These are phyloP conservation scores for Boulengeromyrus knoepffleri DNA, from an alignment of 2,113 vertebrate genomes.

Conservation along the genomic window DNA sequence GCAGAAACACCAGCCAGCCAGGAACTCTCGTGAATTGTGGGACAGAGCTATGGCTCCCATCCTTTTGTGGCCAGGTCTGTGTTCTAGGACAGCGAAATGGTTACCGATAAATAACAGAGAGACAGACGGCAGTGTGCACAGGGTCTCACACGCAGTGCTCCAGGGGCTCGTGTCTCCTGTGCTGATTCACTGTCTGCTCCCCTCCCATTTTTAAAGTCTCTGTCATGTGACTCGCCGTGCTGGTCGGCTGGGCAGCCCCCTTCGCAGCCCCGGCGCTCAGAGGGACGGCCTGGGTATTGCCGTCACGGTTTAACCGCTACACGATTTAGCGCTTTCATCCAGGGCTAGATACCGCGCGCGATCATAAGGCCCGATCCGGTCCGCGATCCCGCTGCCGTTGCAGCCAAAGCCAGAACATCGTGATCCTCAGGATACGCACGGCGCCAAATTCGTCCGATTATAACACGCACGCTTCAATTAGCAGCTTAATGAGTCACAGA, in stretches of 20 bases:
- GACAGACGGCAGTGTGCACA: neutral
- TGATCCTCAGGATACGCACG: too few species aligned
- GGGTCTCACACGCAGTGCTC: neutral
- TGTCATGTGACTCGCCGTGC: neutral
- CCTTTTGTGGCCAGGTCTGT: neutral
- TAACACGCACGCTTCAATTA: neutral
- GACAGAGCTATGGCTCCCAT: neutral
- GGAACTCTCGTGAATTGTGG: neutral
- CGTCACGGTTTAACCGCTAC: neutral
- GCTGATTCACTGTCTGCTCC: neutral
- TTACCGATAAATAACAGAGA: neutral
- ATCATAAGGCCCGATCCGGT: too few species aligned
- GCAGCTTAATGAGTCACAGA: neutral
- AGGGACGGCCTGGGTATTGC: neutral
- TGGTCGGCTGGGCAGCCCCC: too few species aligned
- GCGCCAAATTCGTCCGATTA: neutral
- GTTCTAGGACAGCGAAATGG: neutral
- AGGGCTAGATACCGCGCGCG: neutral
- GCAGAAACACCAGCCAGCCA: neutral
- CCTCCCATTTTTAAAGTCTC: neutral
- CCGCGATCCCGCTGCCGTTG: neutral
- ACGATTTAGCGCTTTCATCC: neutral
- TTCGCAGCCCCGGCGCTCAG: neutral
- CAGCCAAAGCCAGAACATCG: neutral
- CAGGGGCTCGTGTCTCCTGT: neutral